A percentile compares a stretch with the other conserved stretches of the same genome.
phyloP scores from a whole-genome alignment of 2,797 vertebrate genomes.

The Anabas testudineus region DNA sequence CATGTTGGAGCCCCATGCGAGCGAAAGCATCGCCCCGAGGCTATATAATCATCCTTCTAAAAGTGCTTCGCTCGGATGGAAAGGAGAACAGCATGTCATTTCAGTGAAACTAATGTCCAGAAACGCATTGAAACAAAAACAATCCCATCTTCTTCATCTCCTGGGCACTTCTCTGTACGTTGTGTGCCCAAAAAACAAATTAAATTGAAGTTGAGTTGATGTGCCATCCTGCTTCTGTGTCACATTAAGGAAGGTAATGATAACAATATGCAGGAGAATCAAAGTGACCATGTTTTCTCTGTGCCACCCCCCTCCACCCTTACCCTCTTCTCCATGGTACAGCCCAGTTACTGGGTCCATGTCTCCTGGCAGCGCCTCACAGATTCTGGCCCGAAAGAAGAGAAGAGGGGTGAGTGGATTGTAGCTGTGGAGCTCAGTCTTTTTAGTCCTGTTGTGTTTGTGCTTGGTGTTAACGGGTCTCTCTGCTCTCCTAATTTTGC shows the following conservation, averaged over 20 bases:
- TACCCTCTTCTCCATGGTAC: slow-evolving; percentile 62
- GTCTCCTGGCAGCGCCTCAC: slow-evolving; percentile 91
- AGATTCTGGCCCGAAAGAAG: slow-evolving; percentile 95
- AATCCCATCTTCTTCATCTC: slow-evolving; percentile 64
- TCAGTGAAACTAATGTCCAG: slow-evolving; percentile 81
- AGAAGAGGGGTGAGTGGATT: slow-evolving; percentile 91
- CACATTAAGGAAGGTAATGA: slow-evolving; percentile 83
- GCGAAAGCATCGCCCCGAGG: slow-evolving; percentile 67
- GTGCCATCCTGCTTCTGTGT: slow-evolving; percentile 82
- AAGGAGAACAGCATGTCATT: slow-evolving; percentile 80
- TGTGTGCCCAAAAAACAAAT: slow-evolving; percentile 77
- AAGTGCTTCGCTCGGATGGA: slow-evolving; percentile 74
- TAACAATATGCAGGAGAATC: slow-evolving; percentile 84
- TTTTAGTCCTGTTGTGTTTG: slow-evolving; percentile 24
- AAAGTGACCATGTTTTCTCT: slow-evolving; percentile 68
- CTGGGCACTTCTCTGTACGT: slow-evolving; percentile 59
- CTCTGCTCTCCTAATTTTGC: slow-evolving; percentile 13
- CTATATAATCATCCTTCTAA: slow-evolving; percentile 79
- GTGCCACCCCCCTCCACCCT: slow-evolving; percentile 28
- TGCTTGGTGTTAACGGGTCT: slow-evolving; percentile 16
- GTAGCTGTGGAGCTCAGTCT: slow-evolving; percentile 35
- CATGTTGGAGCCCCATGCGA: slow-evolving; percentile 60
- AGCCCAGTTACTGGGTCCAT: slow-evolving; percentile 92
- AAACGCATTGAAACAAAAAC: slow-evolving; percentile 80
- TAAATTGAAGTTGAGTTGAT: slow-evolving; percentile 80